Base-by-base conservation (phyloP, 2,797 vertebrate genomes). In the Myotis pilosus region DNA sequence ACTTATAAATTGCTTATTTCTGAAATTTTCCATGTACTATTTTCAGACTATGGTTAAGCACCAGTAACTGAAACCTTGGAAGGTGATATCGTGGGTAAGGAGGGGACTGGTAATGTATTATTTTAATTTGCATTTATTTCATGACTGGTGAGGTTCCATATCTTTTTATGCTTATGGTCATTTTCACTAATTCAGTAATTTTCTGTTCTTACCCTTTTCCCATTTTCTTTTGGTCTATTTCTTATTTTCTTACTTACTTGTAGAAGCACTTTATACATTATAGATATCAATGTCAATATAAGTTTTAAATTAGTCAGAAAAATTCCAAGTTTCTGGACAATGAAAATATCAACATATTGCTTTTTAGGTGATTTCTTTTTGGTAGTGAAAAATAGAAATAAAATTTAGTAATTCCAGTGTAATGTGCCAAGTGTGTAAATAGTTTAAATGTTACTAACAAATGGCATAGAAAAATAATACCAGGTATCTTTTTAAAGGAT, bases 251-350 rank as follows among this genome's bases (percentile, higher is more conserved):
- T 36, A 80, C 22, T 55, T 64, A 23, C 17, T 36, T 19, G 1
- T 41, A 78, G 23, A 13, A 87, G 1, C 5, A 36, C 51, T 33
- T 81, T 44, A 72, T 8, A 72, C 12, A 71, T 23, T 4, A 36
- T 13, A 57, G 19, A 41, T 83, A 60, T 64, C 51, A 47, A 78
- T n/a, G 6, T 64, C 25, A 28, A 62, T 38, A 2, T 51, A 92
- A 64, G 16, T 75, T 94, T 94, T 80, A 92, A 89, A 74, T 82
- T 79, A 91, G 84, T 91, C 19, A 92, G 53, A 33, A 84, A 68
- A 89, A 87, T 76, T 89, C 15, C 41, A 91, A 47, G 12, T 66
- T 80, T 17, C 55, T 84, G 78, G 23, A 66, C 38, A 92, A 75
- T 66, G 71, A 83, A 92, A 79, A 76, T 68, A 47, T 20, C 23